phyloP scores from a whole-genome alignment of 2,888 invertebrate species.

The Heterodera filipjevi region DNA sequence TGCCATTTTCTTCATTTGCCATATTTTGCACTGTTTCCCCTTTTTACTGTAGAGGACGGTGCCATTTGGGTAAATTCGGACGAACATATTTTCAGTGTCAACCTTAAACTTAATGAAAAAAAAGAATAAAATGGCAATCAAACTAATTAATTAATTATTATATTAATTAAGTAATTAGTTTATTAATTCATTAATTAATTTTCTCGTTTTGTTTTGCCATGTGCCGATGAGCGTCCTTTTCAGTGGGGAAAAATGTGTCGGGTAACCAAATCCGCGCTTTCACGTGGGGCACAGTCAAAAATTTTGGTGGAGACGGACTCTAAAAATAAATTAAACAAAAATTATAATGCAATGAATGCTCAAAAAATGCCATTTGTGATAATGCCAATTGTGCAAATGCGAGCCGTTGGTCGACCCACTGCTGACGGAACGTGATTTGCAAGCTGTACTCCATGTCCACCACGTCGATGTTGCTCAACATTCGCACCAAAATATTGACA shows the following conservation, averaged over 20 bases:
- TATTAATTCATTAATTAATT: conserved; percentile 14
- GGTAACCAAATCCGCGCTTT: conserved; percentile 93
- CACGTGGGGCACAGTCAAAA: conserved; percentile 63
- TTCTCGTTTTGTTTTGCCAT: conserved; percentile 20
- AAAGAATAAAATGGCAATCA: too few species aligned
- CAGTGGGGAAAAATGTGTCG: conserved; percentile 72
- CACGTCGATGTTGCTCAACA: conserved; percentile 83
- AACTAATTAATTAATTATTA: too few species aligned
- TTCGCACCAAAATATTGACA: conserved; percentile 96
- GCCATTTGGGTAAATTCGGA: conserved; percentile 91
- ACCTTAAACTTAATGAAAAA: conserved; percentile 62
- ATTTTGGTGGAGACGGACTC: conserved; percentile 51
- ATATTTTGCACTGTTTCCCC: too few species aligned
- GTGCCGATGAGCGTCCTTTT: conserved; percentile 85
- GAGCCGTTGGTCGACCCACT: conserved; percentile 88
- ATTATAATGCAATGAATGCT: background rate
- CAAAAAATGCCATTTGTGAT: background rate
- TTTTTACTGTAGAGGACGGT: conserved; percentile 55
- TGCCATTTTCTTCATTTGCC: too few species aligned
- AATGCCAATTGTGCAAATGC: conserved; percentile 53
- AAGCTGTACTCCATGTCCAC: conserved; percentile 82
- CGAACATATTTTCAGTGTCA: conserved; percentile 78
- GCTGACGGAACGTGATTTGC: conserved; percentile 93
- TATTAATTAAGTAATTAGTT: background rate
- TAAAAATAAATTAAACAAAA: conserved; percentile 29